Conservation (phyloP, 1,140 invertebrate species). For the Temnothorax longispinosus region DNA sequence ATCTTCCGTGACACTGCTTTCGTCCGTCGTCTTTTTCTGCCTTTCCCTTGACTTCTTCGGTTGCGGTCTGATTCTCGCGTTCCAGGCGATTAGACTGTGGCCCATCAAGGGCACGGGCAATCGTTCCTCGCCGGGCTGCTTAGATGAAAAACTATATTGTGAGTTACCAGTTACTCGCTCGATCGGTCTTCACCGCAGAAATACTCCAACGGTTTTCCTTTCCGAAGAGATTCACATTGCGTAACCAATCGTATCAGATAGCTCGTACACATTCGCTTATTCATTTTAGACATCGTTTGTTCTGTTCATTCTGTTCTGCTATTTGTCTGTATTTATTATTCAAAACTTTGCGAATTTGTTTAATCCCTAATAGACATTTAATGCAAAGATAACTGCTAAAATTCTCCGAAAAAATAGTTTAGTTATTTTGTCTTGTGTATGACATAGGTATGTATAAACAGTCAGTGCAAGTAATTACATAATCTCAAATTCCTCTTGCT, state of each 20-base stretch:
- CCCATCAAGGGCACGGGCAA: conserved; percentile 38
- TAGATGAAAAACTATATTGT: conserved; percentile 27
- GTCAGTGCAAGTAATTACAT: not conserved
- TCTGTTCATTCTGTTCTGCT: not conserved
- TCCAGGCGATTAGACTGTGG: conserved; percentile 63
- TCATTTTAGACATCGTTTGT: not conserved
- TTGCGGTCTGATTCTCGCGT: conserved; percentile 55
- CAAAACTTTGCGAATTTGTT: not conserved
- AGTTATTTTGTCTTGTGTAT: not conserved
- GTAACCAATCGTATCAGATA: not conserved
- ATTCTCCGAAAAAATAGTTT: not conserved
- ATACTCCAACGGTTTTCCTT: not conserved
- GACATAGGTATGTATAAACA: not conserved
- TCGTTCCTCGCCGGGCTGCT: not conserved
- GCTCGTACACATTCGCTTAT: not conserved
- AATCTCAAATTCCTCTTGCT: not conserved
- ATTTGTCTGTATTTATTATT: not conserved
- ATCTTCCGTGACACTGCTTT: conserved; percentile 46
- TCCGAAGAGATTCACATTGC: not conserved
- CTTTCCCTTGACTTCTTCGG: conserved; percentile 29
- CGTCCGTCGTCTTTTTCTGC: conserved; percentile 6
- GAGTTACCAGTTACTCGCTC: conserved; percentile 33
- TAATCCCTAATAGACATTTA: not conserved
- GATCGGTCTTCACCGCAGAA: conserved; percentile 35
- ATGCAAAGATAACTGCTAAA: not conserved